Evolutionary conservation across 37 sponge, comb jelly and placozoan species (phyloP).

Genomic region (Crambe crambe): DNA sequence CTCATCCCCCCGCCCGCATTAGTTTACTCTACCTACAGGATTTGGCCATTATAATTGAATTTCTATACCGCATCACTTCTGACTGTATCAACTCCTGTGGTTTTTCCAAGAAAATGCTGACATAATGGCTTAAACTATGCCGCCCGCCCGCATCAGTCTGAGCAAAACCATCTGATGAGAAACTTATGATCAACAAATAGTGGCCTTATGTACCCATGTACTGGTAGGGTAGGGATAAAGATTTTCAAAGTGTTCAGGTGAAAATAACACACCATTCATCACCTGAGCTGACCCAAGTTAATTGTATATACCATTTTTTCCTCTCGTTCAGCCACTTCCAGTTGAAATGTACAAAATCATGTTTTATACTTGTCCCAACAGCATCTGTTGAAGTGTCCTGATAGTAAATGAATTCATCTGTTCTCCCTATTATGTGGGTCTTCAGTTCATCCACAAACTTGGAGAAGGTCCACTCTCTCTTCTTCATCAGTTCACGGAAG

Average conservation of each 20-base stretch:
- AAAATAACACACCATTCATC: constrained; percentile 71
- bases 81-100: too few species aligned
- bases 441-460: constrained; percentile 58
- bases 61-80: too few species aligned
- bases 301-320: constrained; percentile 56
- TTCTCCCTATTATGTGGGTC: constrained; percentile 23
- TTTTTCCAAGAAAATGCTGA: too few species aligned
- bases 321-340: constrained; percentile 79
- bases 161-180: too few species aligned
- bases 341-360: constrained; percentile 83
- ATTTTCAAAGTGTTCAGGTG: constrained; percentile 67
- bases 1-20: too few species aligned
- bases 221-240: constrained; percentile 86
- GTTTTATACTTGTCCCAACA: constrained; percentile 54
- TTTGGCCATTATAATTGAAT: too few species aligned
- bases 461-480: constrained; percentile 70
- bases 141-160: constrained; percentile 85
- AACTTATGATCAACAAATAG: too few species aligned
- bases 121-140: constrained; percentile 33
- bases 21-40: too few species aligned
- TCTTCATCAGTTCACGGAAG: constrained; percentile 56
- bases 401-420: constrained; percentile 60
- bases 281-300: constrained; percentile 83
- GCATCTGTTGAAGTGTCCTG: constrained; percentile 75
- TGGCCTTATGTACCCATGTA: constrained; percentile 86